Conservation (phyloP, 2,113 vertebrate species). For the Sinocyclocheilus rhinocerous region DNA sequence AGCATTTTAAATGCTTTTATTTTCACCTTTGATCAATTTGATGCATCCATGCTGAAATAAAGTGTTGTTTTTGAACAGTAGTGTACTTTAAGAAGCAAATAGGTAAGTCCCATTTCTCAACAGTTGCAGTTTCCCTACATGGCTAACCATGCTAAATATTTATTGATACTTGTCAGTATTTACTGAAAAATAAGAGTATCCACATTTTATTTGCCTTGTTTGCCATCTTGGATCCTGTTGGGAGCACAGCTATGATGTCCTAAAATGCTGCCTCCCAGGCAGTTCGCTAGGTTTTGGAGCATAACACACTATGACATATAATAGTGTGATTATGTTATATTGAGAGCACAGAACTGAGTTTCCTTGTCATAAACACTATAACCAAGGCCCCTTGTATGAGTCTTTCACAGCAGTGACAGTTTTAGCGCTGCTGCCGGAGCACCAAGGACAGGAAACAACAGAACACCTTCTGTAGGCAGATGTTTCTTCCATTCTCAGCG, state of each 20-base stretch:
- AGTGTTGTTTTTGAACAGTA: too few relatives aligned
- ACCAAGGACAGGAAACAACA: slow-evolving; percentile 44
- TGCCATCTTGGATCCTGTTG: neutral
- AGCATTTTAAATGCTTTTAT: too few relatives aligned
- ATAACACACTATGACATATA: neutral
- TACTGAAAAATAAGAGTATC: neutral
- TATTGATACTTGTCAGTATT: neutral
- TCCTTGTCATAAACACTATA: slow-evolving; percentile 21
- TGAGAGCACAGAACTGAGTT: neutral
- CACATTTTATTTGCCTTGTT: neutral
- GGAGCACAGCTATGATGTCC: neutral
- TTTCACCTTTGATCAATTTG: too few relatives aligned
- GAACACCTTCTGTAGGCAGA: slow-evolving; percentile 48
- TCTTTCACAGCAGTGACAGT: slow-evolving; percentile 26
- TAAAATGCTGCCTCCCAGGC: neutral
- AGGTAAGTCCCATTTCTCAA: neutral
- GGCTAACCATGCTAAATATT: neutral
- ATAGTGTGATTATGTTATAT: slow-evolving; percentile 31
- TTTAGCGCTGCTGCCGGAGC: slow-evolving; percentile 1
- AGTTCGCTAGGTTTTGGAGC: neutral
- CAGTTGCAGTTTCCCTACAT: neutral
- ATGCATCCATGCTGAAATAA: too few relatives aligned
- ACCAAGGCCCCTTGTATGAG: slow-evolving; percentile 20
- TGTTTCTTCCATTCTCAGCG: slow-evolving; percentile 47
- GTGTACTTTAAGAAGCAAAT: too few relatives aligned